A percentile compares a stretch with the other conserved stretches of the same genome.
Conservation (phyloP, 2,113 vertebrate species). For the Urocynchramus pylzowi region DNA sequence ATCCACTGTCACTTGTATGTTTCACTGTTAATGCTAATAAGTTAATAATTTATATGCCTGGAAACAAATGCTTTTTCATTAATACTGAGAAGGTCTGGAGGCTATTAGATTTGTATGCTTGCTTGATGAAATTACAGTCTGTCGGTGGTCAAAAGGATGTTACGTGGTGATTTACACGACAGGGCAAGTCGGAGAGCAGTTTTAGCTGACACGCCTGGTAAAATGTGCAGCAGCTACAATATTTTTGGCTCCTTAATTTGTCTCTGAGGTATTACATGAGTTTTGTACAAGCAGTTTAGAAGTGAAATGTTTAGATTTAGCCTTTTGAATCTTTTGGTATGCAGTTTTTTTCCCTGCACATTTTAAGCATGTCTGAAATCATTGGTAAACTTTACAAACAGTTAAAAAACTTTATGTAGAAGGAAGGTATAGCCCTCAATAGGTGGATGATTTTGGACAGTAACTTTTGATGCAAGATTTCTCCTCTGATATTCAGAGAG, state of each 20-base stretch:
- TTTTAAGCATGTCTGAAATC: background rate
- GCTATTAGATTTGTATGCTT: background rate
- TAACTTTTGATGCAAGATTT: background rate
- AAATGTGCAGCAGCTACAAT: background rate
- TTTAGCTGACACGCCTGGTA: background rate
- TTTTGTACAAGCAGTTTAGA: background rate
- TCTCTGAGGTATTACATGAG: background rate
- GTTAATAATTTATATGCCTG: slow-evolving; percentile 18
- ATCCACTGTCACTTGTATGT: background rate
- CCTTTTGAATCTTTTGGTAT: background rate
- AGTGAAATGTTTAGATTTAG: background rate
- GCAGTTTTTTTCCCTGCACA: accelerated
- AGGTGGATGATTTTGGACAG: background rate
- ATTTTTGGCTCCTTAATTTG: slow-evolving; percentile 1
- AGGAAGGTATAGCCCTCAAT: background rate
- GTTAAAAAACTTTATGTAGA: background rate
- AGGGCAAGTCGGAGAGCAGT: background rate
- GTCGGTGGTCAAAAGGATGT: background rate
- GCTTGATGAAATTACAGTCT: slow-evolving; percentile 15
- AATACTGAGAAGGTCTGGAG: background rate
- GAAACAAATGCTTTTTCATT: slow-evolving; percentile 47
- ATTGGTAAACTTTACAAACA: background rate
- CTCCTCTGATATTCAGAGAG: background rate
- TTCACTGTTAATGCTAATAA: background rate
- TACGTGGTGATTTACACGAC: background rate